Evolutionary conservation across 2,113 vertebrate genomes (phyloP), one percentile per base, ranked within the genome.

Genomic region (Plecturocebus donacophilus): DNA sequence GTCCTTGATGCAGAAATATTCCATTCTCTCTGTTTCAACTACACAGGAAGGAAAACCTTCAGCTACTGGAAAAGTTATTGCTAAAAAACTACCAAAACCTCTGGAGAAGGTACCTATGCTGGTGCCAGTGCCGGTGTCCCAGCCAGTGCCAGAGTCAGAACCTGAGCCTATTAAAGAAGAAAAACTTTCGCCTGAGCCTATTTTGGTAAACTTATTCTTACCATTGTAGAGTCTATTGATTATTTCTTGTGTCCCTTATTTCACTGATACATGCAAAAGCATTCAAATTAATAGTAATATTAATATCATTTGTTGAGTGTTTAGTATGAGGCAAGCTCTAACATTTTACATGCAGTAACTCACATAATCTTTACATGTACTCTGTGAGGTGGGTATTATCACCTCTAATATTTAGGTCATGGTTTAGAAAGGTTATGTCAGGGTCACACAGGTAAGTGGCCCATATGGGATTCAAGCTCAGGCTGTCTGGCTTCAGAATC

Each of bases 161-260:
- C 90, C 68, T 20, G 97, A 98, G 70, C 91, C 96, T 56, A 56
- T 96, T 49, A 98, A 97, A 86, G 97, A 97, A 84, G 98, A 98
- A 93, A 98, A 98, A 38, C 93, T 94, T 70, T 89, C 93, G 2
- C 97, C 97, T 6, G 98, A 98, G 81, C 98, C 98, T 87, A 97
- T 97, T 95, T 84, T 98, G 98, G 98, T 98, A 98, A 94, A 52
- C 23, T 64, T 61, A 77, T 4, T n/a, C 14, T n/a, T 58, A 17
- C 14, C n/a, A 19, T 54, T 77, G 61, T 75, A 45, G 58, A 58
- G 23, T 75, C 52, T 68, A 6, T 71, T 88, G 47, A 38, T 35
- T 83, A 42, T 92, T 76, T 75, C 25, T 66, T 56, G 58, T 47
- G 58, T 47, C 20, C n/a, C 47, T 79, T 21, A 2, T 83, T 96